Conservation (phyloP, 1,140 invertebrate species). For the Tetramorium simillimum region DNA sequence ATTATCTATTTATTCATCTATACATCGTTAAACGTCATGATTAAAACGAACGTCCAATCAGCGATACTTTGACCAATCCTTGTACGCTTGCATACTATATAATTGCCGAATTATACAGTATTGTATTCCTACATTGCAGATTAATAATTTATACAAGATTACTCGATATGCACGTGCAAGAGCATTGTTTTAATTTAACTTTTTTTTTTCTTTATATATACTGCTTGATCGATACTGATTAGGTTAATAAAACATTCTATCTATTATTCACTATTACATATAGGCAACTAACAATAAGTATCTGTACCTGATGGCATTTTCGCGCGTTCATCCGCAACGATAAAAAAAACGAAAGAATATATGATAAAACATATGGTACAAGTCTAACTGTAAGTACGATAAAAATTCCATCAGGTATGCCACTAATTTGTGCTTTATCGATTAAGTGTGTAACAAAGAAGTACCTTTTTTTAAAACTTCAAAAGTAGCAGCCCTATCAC, state of each 20-base stretch:
- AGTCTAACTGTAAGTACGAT: conserved; percentile 63
- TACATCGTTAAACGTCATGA: conserved; percentile 29
- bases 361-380: conserved; percentile 55
- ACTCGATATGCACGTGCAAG: conserved; percentile 78
- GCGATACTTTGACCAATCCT: conserved; percentile 67
- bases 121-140: conserved; percentile 51
- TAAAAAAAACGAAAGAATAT: conserved; percentile 61
- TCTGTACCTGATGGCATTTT: conserved; percentile 73
- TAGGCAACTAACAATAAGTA: conserved; percentile 76
- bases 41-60: conserved; percentile 45
- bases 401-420: conserved; percentile 75
- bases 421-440: conserved; percentile 81
- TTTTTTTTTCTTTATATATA: conserved; percentile 76
- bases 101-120: conserved; percentile 59
- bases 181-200: conserved; percentile 74
- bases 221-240: conserved; percentile 84
- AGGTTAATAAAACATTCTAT: conserved; percentile 80
- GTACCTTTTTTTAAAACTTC: conserved; percentile 73
- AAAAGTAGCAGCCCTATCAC: conserved; percentile 81
- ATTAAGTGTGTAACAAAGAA: conserved; percentile 79
- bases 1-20: conserved; percentile 25
- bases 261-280: conserved; percentile 75
- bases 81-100: conserved; percentile 26
- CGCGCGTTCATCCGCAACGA: conserved; percentile 43
- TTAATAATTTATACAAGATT: conserved; percentile 67